phyloP scores from a whole-genome alignment of 1,140 invertebrate species.

The Steinernema khuongi region DNA sequence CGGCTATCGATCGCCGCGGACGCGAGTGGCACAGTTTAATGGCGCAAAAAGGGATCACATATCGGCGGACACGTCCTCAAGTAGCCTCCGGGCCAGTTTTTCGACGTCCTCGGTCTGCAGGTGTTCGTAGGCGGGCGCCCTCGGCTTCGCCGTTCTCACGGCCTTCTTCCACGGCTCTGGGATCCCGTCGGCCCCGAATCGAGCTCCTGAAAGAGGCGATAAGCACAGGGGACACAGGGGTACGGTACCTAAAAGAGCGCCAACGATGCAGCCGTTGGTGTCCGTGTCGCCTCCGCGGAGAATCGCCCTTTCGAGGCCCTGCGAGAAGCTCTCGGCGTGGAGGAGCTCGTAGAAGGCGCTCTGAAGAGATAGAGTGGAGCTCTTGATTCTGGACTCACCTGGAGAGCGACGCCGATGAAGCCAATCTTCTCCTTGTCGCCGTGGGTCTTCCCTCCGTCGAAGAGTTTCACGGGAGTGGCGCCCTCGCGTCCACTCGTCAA shows the following conservation, averaged over 20 bases:
- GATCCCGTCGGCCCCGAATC: constrained; percentile 35
- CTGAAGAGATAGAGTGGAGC: not conserved
- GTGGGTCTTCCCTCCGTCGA: constrained; percentile 22
- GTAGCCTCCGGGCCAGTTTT: not conserved
- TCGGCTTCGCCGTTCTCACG: constrained; percentile 27
- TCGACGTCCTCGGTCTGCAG: constrained; percentile 21
- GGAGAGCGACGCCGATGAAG: constrained; percentile 35
- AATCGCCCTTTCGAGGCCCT: constrained; percentile 24
- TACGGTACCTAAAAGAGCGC: constrained; percentile 23
- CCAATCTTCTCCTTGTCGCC: constrained; percentile 31
- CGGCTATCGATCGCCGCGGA: no score
- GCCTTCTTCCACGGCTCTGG: constrained; percentile 30
- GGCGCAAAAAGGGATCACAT: no score
- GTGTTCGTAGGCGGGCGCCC: not conserved
- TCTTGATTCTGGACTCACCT: not conserved
- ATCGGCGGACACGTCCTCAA: constrained; percentile 34
- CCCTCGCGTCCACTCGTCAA: not conserved
- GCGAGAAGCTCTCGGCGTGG: constrained; percentile 19
- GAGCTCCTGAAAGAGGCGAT: constrained; percentile 13
- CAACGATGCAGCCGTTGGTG: constrained; percentile 38
- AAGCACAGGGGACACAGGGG: not conserved
- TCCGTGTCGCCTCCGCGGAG: constrained; percentile 34
- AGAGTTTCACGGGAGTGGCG: constrained; percentile 29
- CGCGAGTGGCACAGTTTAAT: no score
- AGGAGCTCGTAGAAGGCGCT: constrained; percentile 33